phyloP scores from a whole-genome alignment of 2,113 vertebrate genomes.

The Pachyramphus minor region DNA sequence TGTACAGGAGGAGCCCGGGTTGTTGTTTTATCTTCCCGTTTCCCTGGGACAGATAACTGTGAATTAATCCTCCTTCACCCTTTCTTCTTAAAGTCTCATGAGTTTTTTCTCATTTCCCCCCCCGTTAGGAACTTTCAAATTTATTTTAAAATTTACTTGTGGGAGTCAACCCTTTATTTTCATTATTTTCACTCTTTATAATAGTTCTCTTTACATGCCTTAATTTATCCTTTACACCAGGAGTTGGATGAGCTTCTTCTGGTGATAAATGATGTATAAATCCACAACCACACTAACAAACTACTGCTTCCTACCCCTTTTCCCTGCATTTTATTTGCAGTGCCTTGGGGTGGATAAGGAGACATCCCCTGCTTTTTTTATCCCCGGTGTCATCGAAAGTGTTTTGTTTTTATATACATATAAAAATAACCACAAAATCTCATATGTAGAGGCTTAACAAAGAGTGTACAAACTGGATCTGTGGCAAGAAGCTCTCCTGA shows the following conservation, averaged over 20 bases:
- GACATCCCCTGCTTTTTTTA: not conserved
- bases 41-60: not conserved
- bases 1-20: not conserved
- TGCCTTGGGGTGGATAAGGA: not conserved
- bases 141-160: not conserved
- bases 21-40: not conserved
- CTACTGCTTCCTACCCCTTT: not conserved
- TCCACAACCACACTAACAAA: not conserved
- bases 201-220: not conserved
- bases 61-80: not conserved
- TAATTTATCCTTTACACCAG: not conserved
- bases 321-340: not conserved
- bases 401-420: not conserved
- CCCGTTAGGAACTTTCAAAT: not conserved
- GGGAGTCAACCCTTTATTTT: not conserved
- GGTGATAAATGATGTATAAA: not conserved
- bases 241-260: not conserved
- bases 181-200: not conserved
- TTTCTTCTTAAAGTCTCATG: not conserved
- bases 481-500: not conserved
- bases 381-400: not conserved
- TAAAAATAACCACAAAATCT: not conserved
- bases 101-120: not conserved
- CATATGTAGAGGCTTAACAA: not conserved
- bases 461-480: not conserved